These are phyloP conservation scores for Chanos chanos DNA, from an alignment of 2,797 vertebrate genomes.

Conservation along the genomic window DNA sequence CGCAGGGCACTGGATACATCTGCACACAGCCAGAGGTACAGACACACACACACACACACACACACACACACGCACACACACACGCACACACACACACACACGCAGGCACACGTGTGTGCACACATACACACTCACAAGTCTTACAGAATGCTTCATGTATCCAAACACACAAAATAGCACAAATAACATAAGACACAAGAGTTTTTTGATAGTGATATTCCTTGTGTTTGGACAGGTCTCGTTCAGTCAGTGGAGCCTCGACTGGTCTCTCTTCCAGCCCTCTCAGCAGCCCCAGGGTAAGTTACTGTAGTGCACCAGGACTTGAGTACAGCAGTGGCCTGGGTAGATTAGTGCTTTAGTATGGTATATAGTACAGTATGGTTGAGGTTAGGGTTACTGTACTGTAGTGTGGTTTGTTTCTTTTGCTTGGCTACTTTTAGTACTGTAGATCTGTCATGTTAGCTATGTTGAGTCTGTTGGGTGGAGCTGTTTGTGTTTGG, in stretches of 20 bases:
- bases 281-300: conserved; percentile 85
- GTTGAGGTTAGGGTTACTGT: too few relatives aligned
- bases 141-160: not conserved
- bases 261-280: conserved; percentile 83
- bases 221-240: conserved; percentile 70
- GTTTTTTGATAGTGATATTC: conserved; percentile 11
- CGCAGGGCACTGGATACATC: conserved; percentile 85
- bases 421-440: too few relatives aligned
- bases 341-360: too few relatives aligned
- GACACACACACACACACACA: not conserved
- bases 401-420: too few relatives aligned
- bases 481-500: too few relatives aligned
- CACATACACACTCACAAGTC: not conserved
- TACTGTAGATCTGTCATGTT: too few relatives aligned
- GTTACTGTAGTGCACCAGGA: conserved; percentile 37
- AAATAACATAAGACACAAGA: not conserved
- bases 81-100: not conserved
- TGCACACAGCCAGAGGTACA: conserved; percentile 86
- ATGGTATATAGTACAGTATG: too few relatives aligned
- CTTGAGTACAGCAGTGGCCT: too few relatives aligned
- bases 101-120: too few relatives aligned
- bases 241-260: conserved; percentile 88
- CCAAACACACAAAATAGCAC: not conserved
- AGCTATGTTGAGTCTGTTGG: too few relatives aligned
- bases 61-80: not conserved